Evolutionary conservation across 2,797 vertebrate species (phyloP), one percentile per base, ranked within the genome.

Genomic region (Sternarchorhynchus goeldii): DNA sequence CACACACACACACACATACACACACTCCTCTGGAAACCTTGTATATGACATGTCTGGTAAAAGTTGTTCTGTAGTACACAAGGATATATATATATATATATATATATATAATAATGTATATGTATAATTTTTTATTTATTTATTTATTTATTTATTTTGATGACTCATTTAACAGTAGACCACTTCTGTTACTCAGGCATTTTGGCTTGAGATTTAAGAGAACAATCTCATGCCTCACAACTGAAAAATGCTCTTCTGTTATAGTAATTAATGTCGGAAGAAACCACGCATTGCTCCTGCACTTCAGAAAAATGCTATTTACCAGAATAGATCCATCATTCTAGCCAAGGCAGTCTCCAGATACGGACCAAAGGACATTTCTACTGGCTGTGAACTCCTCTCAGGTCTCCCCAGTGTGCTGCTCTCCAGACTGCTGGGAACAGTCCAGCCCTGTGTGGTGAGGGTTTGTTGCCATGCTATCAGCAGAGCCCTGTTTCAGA

Each of bases 401-500:
- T 76, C 36, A 56, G 25, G 29, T 20, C 62, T 77, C 53, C 58
- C 60, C 20, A 65, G 66, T 29, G 17, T 31, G 25, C 65, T 79
- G 69, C 77, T 85, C 83, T 29, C 34, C 50, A 67, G 60, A 34
- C 36, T 73, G 6, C 73, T 55, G 76, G 70, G 39, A 83, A 82
- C 82, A 80, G 76, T 77, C 77, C 67, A 59, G 62, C 73, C 60
- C 29, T 62, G 77, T 31, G 34, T 72, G 67, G 34, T 68, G 67
- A 41, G 75, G 77, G 83, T 85, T 74, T 84, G 73, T 85, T 83
- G 59, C 64, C 81, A 78, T 81, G 76, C 76, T 86, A 85, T 85
- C 83, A 85, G 70, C 75, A 83, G 85, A 87, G 77, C 87, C 85
- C 72, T 84, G 80, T 90, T 91, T 86, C 89, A 88, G 73, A 78